Percentiles rank a stretch among this genome's conserved stretches.
phyloP scores from a whole-genome alignment of 2,113 vertebrate species.

The Sula dactylatra region DNA sequence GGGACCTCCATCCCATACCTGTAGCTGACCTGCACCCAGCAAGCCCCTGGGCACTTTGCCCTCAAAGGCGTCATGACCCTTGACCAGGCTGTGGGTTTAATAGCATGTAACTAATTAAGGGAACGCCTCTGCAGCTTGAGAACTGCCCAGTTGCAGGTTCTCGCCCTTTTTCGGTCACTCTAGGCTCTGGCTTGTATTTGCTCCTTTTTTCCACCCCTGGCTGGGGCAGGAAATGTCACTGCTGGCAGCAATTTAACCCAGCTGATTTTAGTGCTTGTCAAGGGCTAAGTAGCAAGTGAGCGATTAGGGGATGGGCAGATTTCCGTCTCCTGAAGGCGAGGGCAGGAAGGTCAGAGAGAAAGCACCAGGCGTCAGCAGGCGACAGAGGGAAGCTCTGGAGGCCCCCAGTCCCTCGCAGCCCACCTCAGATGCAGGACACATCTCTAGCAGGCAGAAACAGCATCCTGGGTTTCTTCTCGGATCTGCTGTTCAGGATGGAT shows the following conservation, averaged over 20 bases:
- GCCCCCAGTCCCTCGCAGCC: not conserved
- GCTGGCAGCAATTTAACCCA: slow-evolving; percentile 41
- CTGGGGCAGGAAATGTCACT: slow-evolving; percentile 41
- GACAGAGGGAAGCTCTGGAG: not conserved
- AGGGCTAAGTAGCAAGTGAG: not conserved
- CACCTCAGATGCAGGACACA: not conserved
- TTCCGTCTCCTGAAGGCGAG: not conserved
- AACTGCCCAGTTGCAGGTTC: slow-evolving; percentile 25
- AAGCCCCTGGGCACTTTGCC: not conserved
- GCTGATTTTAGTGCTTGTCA: slow-evolving; percentile 3
- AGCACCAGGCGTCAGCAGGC: not conserved
- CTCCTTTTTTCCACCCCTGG: not conserved
- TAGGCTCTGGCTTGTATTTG: not conserved
- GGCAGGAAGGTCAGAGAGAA: slow-evolving; percentile 4
- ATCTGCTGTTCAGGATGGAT: not conserved
- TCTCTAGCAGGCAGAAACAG: not conserved
- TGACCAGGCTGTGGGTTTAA: not conserved
- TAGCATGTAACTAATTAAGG: slow-evolving; percentile 38
- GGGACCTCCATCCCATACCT: not conserved
- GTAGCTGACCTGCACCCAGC: not conserved
- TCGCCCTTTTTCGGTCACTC: not conserved
- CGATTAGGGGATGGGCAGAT: not conserved
- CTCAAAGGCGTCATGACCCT: slow-evolving; percentile 15
- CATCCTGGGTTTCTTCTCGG: not conserved
- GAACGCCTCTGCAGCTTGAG: slow-evolving; percentile 13